phyloP scores from a whole-genome alignment of 2,888 invertebrate genomes.

The Pherbina coryleti region DNA sequence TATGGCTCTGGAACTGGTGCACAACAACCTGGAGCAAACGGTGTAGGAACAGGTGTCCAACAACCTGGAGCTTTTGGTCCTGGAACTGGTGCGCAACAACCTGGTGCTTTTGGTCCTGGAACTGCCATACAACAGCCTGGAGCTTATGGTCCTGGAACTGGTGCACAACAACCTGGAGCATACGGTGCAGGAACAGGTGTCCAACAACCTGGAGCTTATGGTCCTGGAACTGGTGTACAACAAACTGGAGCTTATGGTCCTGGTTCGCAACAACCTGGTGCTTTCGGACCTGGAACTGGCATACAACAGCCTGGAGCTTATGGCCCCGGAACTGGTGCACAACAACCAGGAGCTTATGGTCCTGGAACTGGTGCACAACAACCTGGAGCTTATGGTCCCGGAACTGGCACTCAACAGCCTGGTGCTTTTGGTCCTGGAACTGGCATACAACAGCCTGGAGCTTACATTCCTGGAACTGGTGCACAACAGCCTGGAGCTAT shows the following conservation, averaged over 20 bases:
- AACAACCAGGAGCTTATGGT: background rate
- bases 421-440: background rate
- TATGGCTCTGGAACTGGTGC: constrained; percentile 17
- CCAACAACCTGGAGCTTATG: constrained; percentile 15
- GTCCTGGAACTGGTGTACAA: background rate
- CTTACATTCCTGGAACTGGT: constrained; percentile 28
- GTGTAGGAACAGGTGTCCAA: background rate
- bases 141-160: constrained; percentile 3
- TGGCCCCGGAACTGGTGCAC: background rate
- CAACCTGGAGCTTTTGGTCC: background rate
- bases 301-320: background rate
- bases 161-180: constrained; percentile 22
- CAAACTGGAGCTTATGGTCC: background rate
- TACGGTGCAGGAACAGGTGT: constrained; percentile 29
- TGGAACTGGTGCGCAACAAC: background rate
- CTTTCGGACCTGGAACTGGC: constrained; percentile 19
- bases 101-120: constrained; percentile 11
- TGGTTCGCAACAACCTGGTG: constrained; percentile 16
- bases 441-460: constrained; percentile 25
- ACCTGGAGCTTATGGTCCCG: constrained; percentile 3
- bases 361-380: background rate
- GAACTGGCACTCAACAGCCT: no score
- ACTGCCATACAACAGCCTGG: background rate
- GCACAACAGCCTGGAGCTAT: constrained; percentile 6
- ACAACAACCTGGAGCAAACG: background rate